phyloP scores from a whole-genome alignment of 2,888 invertebrate genomes.

The Microctonus brassicae region DNA sequence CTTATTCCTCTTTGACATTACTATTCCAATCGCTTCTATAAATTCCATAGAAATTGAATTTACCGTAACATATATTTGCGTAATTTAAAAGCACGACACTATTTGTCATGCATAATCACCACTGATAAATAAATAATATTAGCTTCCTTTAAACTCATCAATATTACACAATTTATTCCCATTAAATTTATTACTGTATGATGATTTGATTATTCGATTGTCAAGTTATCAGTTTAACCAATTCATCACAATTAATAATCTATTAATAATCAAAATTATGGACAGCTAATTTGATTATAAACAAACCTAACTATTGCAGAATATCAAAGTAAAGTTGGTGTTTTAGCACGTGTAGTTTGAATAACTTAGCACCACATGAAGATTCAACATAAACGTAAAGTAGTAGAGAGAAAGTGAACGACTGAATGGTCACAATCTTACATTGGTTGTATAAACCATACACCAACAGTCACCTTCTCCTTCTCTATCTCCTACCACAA shows the following conservation, averaged over 20 bases:
- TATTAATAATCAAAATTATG: not conserved
- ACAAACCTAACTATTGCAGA: not conserved
- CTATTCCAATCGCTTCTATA: not conserved
- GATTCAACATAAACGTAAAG: conserved; percentile 13
- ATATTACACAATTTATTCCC: not conserved
- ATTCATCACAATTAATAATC: not conserved
- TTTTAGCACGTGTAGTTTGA: conserved; percentile 49
- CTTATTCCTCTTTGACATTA: not conserved
- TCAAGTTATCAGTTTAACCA: not conserved
- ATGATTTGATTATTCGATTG: not conserved
- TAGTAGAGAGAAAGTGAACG: conserved; percentile 65
- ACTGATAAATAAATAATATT: not conserved
- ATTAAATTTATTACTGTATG: not conserved
- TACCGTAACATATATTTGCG: not conserved
- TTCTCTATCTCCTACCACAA: conserved; percentile 52
- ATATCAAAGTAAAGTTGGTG: not conserved
- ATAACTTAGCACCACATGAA: not conserved
- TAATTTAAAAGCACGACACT: not conserved
- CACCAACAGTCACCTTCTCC: conserved; percentile 39
- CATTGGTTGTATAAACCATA: conserved; percentile 64
- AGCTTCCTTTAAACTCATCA: not conserved
- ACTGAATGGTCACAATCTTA: conserved; percentile 62
- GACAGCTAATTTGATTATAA: not conserved
- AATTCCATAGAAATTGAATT: not conserved
- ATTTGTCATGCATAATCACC: not conserved